A percentile compares a stretch with the other conserved stretches of the same genome.
phyloP scores from a whole-genome alignment of 2,113 vertebrate species.

The Podocnemis expansa region DNA sequence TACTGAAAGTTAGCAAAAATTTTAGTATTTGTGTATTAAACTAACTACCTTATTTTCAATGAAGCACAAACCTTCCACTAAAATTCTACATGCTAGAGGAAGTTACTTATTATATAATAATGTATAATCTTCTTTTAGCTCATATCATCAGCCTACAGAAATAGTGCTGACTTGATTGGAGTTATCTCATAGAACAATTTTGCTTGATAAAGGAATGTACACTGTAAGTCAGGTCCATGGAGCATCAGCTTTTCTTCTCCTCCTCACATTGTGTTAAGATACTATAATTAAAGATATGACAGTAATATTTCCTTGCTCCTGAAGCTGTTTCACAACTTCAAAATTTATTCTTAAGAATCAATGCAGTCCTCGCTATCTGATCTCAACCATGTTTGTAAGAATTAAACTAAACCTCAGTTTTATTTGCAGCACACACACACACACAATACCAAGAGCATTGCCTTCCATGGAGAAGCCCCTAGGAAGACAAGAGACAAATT shows the following conservation, averaged over 20 bases:
- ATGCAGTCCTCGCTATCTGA: not conserved
- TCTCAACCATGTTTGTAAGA: not conserved
- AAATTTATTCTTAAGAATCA: not conserved
- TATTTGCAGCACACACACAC: not conserved
- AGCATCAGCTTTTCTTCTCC: not conserved
- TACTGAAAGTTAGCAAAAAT: not conserved
- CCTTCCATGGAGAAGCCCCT: not conserved
- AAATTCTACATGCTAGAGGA: slow-evolving; percentile 23
- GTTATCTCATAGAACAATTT: not conserved
- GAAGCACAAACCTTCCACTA: not conserved
- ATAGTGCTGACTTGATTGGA: not conserved
- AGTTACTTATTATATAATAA: slow-evolving; percentile 34
- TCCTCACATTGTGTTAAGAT: not conserved
- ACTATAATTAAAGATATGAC: not conserved
- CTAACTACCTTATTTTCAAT: not conserved
- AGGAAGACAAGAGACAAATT: not conserved
- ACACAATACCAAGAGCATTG: not conserved
- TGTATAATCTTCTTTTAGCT: slow-evolving; percentile 14
- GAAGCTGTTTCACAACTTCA: not conserved
- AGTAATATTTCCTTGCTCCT: not conserved
- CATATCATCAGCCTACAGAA: slow-evolving; percentile 7
- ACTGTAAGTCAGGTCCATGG: not conserved
- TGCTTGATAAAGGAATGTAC: not conserved
- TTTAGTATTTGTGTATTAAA: slow-evolving; percentile 37
- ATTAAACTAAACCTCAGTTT: not conserved